Percentiles rank a stretch among this genome's conserved stretches.
These are phyloP conservation scores for Atrina japonica DNA, from an alignment of 2,888 invertebrate species.

Conservation along the genomic window DNA sequence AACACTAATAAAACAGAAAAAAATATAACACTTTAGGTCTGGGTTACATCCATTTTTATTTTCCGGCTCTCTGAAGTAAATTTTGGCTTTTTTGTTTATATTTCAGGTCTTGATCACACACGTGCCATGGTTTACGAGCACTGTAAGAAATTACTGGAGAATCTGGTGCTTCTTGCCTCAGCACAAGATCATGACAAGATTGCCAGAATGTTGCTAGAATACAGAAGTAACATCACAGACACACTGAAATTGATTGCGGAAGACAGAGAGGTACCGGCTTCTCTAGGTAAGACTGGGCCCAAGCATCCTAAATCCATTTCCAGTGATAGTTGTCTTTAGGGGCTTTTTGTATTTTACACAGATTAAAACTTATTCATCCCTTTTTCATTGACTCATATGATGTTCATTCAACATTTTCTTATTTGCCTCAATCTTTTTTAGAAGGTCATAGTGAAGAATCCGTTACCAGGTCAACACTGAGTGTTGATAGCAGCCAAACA, in stretches of 20 bases:
- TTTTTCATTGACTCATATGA: no score
- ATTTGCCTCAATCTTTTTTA: slow-evolving; percentile 15
- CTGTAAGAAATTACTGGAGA: slow-evolving; percentile 94
- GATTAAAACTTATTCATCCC: no score
- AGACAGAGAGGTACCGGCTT: slow-evolving; percentile 61
- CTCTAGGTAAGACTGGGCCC: slow-evolving; percentile 20
- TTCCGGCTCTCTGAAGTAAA: no score
- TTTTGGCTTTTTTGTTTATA: slow-evolving; percentile 1
- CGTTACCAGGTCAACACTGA: slow-evolving; percentile 64
- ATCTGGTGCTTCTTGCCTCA: slow-evolving; percentile 87
- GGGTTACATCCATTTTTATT: no score
- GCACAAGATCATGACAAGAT: slow-evolving; percentile 81
- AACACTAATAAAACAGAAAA: no score
- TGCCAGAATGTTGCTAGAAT: slow-evolving; percentile 82
- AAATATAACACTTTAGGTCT: no score
- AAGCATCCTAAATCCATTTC: neutral
- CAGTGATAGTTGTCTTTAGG: neutral
- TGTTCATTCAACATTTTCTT: no score
- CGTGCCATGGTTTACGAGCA: slow-evolving; percentile 94
- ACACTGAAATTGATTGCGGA: slow-evolving; percentile 73
- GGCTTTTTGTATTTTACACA: no score
- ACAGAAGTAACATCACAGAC: slow-evolving; percentile 69
- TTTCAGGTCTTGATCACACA: slow-evolving; percentile 92
- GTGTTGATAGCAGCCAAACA: slow-evolving; percentile 76
- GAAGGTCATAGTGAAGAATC: slow-evolving; percentile 52